Percentiles rank a stretch among this genome's conserved stretches.
Evolutionary conservation across 2,113 vertebrate genomes (phyloP).

Genomic region (Sapayoa aenigma): DNA sequence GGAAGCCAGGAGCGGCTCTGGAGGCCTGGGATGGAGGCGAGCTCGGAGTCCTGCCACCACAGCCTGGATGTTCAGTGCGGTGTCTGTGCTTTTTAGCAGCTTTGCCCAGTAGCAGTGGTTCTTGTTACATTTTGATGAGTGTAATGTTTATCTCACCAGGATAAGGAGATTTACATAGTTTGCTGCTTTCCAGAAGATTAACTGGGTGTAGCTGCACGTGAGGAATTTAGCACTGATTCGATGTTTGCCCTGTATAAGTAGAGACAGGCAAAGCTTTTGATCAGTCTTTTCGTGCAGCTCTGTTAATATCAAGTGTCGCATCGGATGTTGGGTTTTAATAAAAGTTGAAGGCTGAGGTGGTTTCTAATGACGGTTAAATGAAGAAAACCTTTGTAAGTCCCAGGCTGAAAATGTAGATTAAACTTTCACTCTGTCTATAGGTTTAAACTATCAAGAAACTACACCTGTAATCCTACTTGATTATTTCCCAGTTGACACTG

Average conservation of each 20-base stretch:
- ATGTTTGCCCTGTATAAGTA: constrained; percentile 54
- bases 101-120: neutral
- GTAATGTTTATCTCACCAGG: constrained; percentile 54
- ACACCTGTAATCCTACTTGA: neutral
- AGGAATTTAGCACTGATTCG: constrained; percentile 76
- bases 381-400: neutral
- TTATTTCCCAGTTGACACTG: neutral
- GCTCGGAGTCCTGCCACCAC: neutral
- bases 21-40: neutral
- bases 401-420: neutral
- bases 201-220: constrained; percentile 71
- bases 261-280: constrained; percentile 55
- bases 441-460: neutral
- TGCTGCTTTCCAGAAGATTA: constrained; percentile 72
- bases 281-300: constrained; percentile 50
- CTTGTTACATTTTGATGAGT: constrained; percentile 48
- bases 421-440: neutral
- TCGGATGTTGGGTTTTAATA: neutral
- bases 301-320: neutral
- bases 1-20: neutral
- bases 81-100: neutral
- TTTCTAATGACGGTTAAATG: neutral
- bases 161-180: constrained; percentile 74
- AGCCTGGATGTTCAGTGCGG: neutral
- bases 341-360: constrained; percentile 2